Evolutionary conservation across 2,797 vertebrate genomes (phyloP).

Genomic region (Acipenser oxyrinchus): DNA sequence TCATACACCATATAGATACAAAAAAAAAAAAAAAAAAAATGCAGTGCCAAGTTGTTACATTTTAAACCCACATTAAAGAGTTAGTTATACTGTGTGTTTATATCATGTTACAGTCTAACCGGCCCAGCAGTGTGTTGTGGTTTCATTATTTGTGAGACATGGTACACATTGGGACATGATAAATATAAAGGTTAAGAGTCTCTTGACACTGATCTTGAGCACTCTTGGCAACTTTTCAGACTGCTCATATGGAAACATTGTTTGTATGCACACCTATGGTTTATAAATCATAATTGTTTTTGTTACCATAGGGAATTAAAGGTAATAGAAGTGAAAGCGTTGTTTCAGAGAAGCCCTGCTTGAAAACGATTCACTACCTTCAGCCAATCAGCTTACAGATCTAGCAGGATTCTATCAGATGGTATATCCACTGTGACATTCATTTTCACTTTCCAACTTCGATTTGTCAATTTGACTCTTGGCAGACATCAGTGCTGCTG

Average conservation of each 20-base stretch:
- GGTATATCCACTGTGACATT: too few species aligned
- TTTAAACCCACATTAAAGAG: constrained; percentile 41
- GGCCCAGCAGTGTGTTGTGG: constrained; percentile 31
- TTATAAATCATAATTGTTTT: constrained; percentile 31
- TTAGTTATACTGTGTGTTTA: constrained; percentile 32
- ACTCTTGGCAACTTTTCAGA: constrained; percentile 32
- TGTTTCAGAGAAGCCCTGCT: too few species aligned
- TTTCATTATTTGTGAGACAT: constrained; percentile 43
- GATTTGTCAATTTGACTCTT: too few species aligned
- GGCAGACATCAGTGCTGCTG: too few species aligned
- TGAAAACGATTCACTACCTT: too few species aligned
- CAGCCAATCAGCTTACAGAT: too few species aligned
- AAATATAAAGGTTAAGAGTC: constrained; percentile 32
- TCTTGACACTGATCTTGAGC: constrained; percentile 35
- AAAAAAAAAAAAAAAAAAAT: constrained; percentile 30
- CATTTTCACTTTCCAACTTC: too few species aligned
- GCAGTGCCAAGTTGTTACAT: constrained; percentile 39
- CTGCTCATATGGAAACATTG: constrained; percentile 35
- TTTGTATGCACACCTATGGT: constrained; percentile 31
- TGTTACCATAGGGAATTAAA: not conserved
- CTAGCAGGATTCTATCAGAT: too few species aligned
- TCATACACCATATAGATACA: constrained; percentile 39
- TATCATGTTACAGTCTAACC: constrained; percentile 41
- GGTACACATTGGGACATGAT: constrained; percentile 36
- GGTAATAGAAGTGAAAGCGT: too few species aligned